phyloP scores from a whole-genome alignment of 2,888 invertebrate genomes.

The Oligia latruncula region DNA sequence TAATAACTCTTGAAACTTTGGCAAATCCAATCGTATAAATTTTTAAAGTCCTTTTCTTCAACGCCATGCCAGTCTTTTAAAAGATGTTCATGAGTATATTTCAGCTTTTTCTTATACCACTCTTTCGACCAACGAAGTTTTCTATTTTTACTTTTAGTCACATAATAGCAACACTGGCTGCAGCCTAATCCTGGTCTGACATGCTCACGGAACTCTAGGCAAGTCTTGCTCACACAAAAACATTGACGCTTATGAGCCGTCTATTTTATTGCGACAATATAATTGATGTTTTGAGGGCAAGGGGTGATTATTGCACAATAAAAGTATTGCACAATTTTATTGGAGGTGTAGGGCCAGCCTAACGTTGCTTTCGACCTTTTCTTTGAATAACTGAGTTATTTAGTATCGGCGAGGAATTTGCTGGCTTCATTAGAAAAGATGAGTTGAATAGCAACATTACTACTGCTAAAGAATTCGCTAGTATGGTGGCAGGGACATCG shows the following conservation, averaged over 20 bases:
- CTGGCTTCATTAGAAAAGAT: background rate
- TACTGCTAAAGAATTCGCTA: too few species aligned
- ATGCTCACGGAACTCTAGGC: too few species aligned
- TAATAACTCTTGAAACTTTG: background rate
- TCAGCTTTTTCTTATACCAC: background rate
- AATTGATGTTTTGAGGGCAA: background rate
- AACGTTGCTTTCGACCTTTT: constrained; percentile 26
- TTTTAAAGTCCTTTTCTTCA: background rate
- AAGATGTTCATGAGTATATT: background rate
- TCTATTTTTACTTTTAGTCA: background rate
- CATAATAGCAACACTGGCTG: background rate
- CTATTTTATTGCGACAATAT: background rate
- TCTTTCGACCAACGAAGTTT: background rate
- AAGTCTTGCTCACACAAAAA: background rate
- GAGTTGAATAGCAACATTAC: background rate
- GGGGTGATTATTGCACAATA: background rate
- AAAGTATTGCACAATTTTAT: background rate
- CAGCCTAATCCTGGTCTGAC: background rate
- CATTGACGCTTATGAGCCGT: background rate
- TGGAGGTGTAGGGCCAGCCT: background rate
- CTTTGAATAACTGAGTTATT: constrained; percentile 22
- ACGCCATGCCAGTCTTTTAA: background rate
- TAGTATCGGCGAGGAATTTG: background rate
- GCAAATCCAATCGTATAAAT: too few species aligned
- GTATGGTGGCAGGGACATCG: background rate